These are phyloP conservation scores for Pavo muticus DNA, from an alignment of 2,113 vertebrate genomes.

Conservation along the genomic window DNA sequence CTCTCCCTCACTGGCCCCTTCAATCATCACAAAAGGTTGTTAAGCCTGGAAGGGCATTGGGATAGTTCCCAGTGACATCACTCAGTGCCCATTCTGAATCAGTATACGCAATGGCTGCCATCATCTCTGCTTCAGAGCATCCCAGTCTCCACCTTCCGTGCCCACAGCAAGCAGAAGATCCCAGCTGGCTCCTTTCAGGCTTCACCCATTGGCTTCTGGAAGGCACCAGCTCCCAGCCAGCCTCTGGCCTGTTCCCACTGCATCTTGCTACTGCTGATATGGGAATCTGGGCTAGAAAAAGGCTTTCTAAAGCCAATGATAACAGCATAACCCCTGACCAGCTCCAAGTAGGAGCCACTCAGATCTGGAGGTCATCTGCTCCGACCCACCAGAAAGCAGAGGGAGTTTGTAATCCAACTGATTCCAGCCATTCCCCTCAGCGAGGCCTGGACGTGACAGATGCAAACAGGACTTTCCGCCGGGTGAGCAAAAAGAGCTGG, in stretches of 20 bases:
- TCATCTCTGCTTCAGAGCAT: background rate
- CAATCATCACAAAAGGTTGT: accelerated
- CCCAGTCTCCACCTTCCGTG: background rate
- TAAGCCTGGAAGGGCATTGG: background rate
- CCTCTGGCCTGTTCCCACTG: background rate
- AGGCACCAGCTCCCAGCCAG: background rate
- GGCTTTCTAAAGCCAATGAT: background rate
- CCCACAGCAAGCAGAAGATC: background rate
- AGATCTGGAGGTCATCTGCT: background rate
- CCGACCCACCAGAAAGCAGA: background rate
- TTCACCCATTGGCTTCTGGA: background rate
- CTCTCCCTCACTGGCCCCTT: background rate
- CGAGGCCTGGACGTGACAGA: accelerated
- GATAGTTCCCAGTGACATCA: background rate
- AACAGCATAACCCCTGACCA: background rate
- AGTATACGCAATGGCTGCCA: accelerated
- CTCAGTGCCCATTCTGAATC: background rate
- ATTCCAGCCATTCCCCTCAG: background rate
- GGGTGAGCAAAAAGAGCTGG: conserved; percentile 15
- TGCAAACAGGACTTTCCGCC: background rate
- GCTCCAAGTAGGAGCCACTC: background rate
- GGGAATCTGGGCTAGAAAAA: background rate
- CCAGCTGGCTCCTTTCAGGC: background rate
- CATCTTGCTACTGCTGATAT: accelerated
- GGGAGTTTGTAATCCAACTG: background rate